Percentiles rank a stretch among this genome's conserved stretches.
These are phyloP conservation scores for roundworm (Caenorhabditis elegans) DNA, from an alignment of 1,140 invertebrate genomes.

Conservation along the genomic window DNA sequence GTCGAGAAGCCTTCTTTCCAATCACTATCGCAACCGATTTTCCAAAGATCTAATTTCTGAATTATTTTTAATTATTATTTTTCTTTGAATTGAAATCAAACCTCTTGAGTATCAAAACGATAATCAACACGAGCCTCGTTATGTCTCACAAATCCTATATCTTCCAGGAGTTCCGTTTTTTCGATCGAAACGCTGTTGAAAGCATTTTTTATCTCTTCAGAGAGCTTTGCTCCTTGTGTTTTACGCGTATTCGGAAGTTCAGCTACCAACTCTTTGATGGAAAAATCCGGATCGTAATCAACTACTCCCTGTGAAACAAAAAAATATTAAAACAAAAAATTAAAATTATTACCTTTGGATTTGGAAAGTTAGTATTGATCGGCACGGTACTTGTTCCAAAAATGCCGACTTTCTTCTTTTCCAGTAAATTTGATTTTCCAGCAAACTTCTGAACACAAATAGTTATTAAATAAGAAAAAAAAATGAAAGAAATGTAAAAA, in stretches of 20 bases:
- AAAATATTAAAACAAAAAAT: too few species aligned
- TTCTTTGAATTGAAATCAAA: neutral
- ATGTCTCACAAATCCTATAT: conserved; percentile 40
- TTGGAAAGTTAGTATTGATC: conserved; percentile 44
- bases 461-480: neutral
- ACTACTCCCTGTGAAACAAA: conserved; percentile 33
- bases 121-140: conserved; percentile 48
- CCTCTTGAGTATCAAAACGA: conserved; percentile 43
- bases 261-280: conserved; percentile 38
- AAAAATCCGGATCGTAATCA: conserved; percentile 47
- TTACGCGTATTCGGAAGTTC: neutral
- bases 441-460: neutral
- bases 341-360: conserved; percentile 6
- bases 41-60: conserved; percentile 44
- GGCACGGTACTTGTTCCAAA: conserved; percentile 34
- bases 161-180: conserved; percentile 38
- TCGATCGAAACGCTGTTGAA: conserved; percentile 18
- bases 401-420: conserved; percentile 35
- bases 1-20: conserved; percentile 52
- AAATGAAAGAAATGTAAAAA: neutral
- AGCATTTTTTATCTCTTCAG: neutral
- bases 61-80: neutral
- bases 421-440: conserved; percentile 36
- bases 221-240: neutral
- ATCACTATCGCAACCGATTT: conserved; percentile 46